A percentile compares a stretch with the other conserved stretches of the same genome.
These are phyloP conservation scores for Mormyrus hasselquistii DNA, from an alignment of 2,797 vertebrate species.

Conservation along the genomic window DNA sequence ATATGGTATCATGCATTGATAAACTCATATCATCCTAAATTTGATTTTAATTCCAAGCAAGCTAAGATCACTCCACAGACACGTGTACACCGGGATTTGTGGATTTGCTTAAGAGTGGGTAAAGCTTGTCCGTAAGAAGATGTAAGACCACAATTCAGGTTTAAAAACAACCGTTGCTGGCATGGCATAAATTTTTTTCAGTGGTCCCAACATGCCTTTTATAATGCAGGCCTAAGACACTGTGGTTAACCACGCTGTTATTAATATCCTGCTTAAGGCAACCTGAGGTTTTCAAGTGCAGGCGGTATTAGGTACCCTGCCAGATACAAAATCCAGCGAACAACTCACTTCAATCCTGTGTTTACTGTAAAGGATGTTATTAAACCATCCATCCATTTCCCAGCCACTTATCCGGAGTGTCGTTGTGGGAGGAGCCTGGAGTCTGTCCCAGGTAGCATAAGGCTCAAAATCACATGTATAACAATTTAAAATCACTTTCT, in stretches of 20 bases:
- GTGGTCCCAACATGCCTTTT: background rate
- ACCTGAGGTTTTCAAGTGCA: background rate
- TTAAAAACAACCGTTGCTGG: background rate
- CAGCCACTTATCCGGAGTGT: background rate
- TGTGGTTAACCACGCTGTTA: background rate
- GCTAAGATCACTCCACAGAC: background rate
- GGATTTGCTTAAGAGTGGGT: background rate
- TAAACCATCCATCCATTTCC: conserved; percentile 1
- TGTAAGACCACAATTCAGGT: background rate
- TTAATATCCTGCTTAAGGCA: background rate
- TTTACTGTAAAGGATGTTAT: background rate
- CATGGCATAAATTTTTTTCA: background rate
- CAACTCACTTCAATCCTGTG: background rate
- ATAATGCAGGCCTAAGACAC: background rate
- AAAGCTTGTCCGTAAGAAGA: background rate
- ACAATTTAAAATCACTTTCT: background rate
- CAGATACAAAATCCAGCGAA: background rate
- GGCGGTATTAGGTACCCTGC: background rate
- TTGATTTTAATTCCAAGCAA: background rate
- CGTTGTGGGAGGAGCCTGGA: background rate
- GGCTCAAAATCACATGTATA: background rate
- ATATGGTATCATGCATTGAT: background rate
- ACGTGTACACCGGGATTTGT: background rate
- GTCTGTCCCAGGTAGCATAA: background rate
- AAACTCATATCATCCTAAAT: background rate